Base-by-base conservation (phyloP, 2,113 vertebrate genomes). In the Cygnus buccinator region DNA sequence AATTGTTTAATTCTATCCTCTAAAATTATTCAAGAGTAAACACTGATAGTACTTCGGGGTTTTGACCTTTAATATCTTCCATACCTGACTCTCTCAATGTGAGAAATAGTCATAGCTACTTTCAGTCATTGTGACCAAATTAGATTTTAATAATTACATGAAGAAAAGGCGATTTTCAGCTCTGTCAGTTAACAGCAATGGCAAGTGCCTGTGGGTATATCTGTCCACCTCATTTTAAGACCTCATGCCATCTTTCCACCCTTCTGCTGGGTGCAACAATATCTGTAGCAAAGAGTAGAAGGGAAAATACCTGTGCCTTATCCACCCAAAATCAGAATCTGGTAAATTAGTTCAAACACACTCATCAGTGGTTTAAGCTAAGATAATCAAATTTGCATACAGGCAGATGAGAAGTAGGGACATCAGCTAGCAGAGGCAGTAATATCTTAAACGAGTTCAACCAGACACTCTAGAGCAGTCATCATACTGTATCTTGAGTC, bases 21-120 rank as follows among this genome's bases (percentile, higher is more conserved):
- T 76, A 70, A 80, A 95, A 93, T 86, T 66, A 59, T 90, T 90
- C 33, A 63, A 59, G 43, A 59, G n/a, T 77, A 83, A 93, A 86
- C 59, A 88, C 6, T 58, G 65, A 67, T 62, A 71, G n/a, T 62
- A 44, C 70, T 73, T 87, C 55, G 55, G 72, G 62, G 61, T 79
- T 90, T 91, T 87, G 63, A 85, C 90, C 67, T 92, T 89, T 84
- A 67, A 37, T 83, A 52, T 66, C 37, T 73, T 61, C 62, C 19
- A 50, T 31, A 73, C 62, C 73, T 54, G 37, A 86, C 33, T 88
- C 15, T 85, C 54, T 81, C 28, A 48, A 18, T 67, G 26, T 33
- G 10, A 86, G 65, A 86, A 86, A 77, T 9, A 88, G 41, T 33
- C 25, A 55, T 21, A 86, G 75, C 48, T 63, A 31, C 44, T 66